Conservation (phyloP, 2,113 vertebrate genomes). For the Phyllopteryx taeniolatus region DNA sequence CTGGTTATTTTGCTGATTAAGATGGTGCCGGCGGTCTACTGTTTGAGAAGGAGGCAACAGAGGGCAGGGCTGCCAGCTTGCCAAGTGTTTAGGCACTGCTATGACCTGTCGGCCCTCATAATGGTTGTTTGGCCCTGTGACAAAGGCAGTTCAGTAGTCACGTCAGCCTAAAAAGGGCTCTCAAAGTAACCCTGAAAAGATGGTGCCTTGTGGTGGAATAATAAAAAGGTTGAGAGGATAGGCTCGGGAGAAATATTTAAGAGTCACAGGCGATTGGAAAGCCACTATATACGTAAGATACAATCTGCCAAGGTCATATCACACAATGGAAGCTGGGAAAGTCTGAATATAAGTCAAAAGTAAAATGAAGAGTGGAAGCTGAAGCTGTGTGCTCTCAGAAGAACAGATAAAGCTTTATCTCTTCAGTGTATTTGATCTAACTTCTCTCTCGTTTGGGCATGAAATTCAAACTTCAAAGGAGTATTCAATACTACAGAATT, state of each 20-base stretch:
- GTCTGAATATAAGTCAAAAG: slow-evolving; percentile 4
- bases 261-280: not conserved
- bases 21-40: slow-evolving; percentile 49
- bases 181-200: slow-evolving; percentile 28
- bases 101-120: slow-evolving; percentile 62
- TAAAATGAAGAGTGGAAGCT: slow-evolving; percentile 21
- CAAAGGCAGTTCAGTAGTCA: slow-evolving; percentile 50
- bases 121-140: slow-evolving; percentile 51
- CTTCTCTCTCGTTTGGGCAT: slow-evolving; percentile 33
- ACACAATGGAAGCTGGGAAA: not conserved
- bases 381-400: slow-evolving; percentile 31
- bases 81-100: slow-evolving; percentile 62
- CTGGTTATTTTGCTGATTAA: slow-evolving; percentile 48
- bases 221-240: slow-evolving; percentile 1
- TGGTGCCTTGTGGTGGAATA: slow-evolving; percentile 14
- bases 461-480: slow-evolving; percentile 53
- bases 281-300: not conserved
- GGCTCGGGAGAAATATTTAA: not conserved
- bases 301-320: not conserved
- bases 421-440: slow-evolving; percentile 29
- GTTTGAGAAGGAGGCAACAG: slow-evolving; percentile 37
- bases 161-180: slow-evolving; percentile 33
- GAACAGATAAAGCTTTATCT: slow-evolving; percentile 43
- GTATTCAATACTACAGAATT: slow-evolving; percentile 20
- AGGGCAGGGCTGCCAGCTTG: slow-evolving; percentile 54